Evolutionary conservation across 2,113 vertebrate genomes (phyloP), one percentile per base, ranked within the genome.

Genomic region (Spilogale gracilis): DNA sequence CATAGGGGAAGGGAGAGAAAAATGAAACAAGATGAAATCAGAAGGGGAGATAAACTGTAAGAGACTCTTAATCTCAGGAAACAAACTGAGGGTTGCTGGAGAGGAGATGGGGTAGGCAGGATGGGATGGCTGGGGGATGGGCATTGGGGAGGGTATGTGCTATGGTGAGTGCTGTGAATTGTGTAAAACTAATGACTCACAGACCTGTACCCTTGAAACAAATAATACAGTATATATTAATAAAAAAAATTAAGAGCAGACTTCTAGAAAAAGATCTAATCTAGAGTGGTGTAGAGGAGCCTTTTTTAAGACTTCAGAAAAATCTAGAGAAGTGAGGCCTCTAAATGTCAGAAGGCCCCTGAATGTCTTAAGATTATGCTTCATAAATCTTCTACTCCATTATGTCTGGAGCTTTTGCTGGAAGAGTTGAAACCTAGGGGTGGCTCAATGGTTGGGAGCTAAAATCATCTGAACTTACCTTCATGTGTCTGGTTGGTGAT

Each of bases 191-290:
- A 21, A 61, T 61, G 60, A 61, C 9, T 61, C 60, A 61, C 20
- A 61, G 60, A 61, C 60, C 60, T 61, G 8, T 61, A 61, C 23
- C 21, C 21, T 3, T 61, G 60, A 61, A 25, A 61, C 60, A 61
- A 61, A 61, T 61, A 61, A 8, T 61, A 61, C 10, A 61, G 60
- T 61, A 60, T 60, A 23, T 23, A 20, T 61, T 61, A 61, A 61
- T 61, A 1, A 61, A 61, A 87, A 94, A 6, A 91, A 95, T 69
- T 67, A 74, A 71, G 10, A 87, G 81, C 45, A 78, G 18, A 63
- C 21, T 97, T 82, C 23, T 78, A 13, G 58, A 38, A n/a, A 71
- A 94, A 71, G 69, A 94, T 60, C 12, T 82, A 83, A 88, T 81
- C 79, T 3, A 65, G 32, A 13, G 17, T 85, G 11, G 13, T 69